Base-by-base conservation (phyloP, 2,888 invertebrate genomes). In the Encarsia formosa region DNA sequence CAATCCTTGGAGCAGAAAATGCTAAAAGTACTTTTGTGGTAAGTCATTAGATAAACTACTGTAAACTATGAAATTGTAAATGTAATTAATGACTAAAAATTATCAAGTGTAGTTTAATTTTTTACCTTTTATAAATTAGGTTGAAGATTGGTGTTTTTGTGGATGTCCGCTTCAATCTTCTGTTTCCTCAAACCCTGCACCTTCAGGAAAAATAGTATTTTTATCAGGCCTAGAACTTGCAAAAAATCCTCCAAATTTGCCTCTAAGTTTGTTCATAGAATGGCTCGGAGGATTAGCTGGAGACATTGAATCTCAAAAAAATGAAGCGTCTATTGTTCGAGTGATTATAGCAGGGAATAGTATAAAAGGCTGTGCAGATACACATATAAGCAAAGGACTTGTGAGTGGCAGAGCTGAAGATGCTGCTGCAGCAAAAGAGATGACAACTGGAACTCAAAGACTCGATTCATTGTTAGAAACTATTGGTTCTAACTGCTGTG, bases 281-380 rank as follows among this genome's bases (percentile, higher is more conserved):
- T 89, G 91, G 84, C 65, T 97, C 16, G 81, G 82, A 59, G 95
- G 96, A 5, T 79, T 88, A 65, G 76, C 87, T 35, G 89, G 89
- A 2, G 81, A 83, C 52, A 63, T 75, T 15, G 69, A 78, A 35
- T 80, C 83, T 57, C 85, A 87, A 64, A 74, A 80, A 57, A 78
- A 82, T 37, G 75, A 82, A 2, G 79, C 87, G 2, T 82, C 82
- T 60, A 80, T 91, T 62, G 82, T 84, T 9, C 79, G 92, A 59
- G 79, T 96, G 5, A 81, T 97, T 55, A 81, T 97, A 56, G 93
- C 93, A 66, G 70, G 71, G 39, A 70, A 71, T 48, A 65, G 66
- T 19, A 51, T 67, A 4, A 65, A 59, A 54, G 61, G 59, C 16
- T 59, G 48, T 35, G 54, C 61, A 2, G 62, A 60, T 15, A 44